Conservation (phyloP, 2,113 vertebrate species). For the Perca schrenkii region DNA sequence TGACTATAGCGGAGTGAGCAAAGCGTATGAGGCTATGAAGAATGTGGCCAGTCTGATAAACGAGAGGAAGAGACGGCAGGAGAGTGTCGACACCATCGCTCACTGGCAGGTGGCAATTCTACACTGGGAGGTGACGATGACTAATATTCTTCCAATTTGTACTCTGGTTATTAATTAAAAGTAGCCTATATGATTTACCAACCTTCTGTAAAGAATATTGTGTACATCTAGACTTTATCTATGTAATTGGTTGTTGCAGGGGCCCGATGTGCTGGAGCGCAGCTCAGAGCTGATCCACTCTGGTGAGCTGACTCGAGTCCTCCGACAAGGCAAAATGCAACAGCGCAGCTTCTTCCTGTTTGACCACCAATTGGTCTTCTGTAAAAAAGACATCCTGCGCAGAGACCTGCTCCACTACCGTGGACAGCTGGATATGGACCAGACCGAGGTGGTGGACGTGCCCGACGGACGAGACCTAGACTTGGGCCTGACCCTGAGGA, state of each 20-base stretch:
- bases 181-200: neutral
- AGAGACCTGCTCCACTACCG: slow-evolving; percentile 96
- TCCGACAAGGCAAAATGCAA: slow-evolving; percentile 92
- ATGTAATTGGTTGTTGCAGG: slow-evolving; percentile 78
- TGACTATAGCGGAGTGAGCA: slow-evolving; percentile 90
- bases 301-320: slow-evolving; percentile 91
- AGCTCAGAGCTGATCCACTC: slow-evolving; percentile 98
- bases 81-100: slow-evolving; percentile 96
- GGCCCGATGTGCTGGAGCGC: slow-evolving; percentile 90
- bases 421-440: slow-evolving; percentile 91
- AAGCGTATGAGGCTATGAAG: slow-evolving; percentile 96
- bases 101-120: slow-evolving; percentile 97
- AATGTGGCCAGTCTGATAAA: slow-evolving; percentile 97
- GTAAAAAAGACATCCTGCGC: slow-evolving; percentile 96
- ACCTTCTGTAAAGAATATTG: neutral
- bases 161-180: neutral
- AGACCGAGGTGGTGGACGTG: slow-evolving; percentile 86
- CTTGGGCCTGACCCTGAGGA: slow-evolving; percentile 88
- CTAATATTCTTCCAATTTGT: neutral
- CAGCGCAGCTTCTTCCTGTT: slow-evolving; percentile 98
- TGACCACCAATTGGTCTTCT: slow-evolving; percentile 97
- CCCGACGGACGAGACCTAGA: slow-evolving; percentile 90
- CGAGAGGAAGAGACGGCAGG: slow-evolving; percentile 94
- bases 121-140: slow-evolving; percentile 92
- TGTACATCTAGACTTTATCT: neutral